A percentile compares a stretch with the other conserved stretches of the same genome.
Evolutionary conservation across 2,888 invertebrate genomes (phyloP).

Genomic region (Tetranychus truncatus): DNA sequence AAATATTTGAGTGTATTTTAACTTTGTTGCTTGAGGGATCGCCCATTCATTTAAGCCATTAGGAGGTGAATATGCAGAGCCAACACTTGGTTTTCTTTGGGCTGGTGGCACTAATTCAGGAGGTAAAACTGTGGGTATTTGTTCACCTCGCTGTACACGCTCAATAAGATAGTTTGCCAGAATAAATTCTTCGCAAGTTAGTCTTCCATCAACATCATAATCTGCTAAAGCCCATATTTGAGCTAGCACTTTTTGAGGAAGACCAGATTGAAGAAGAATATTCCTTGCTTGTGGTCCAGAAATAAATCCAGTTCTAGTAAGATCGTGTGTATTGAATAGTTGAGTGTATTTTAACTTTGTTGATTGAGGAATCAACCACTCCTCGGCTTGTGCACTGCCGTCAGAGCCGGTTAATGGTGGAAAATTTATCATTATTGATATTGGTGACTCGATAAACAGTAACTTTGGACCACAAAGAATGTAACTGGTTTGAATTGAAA

Average conservation of each 20-base stretch:
- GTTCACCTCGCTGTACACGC: conserved; percentile 55
- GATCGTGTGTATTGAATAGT: conserved; percentile 76
- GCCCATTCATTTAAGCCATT: conserved; percentile 54
- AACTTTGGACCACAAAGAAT: no score
- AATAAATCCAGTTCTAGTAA: conserved; percentile 60
- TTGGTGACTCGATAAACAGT: no score
- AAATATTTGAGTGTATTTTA: conserved; percentile 83
- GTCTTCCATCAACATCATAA: conserved; percentile 51
- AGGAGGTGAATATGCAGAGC: conserved; percentile 9
- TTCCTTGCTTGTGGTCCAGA: conserved; percentile 80
- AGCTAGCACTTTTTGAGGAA: conserved; percentile 71
- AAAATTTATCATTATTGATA: no score
- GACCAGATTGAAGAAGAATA: conserved; percentile 74
- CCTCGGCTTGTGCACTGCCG: conserved; percentile 31
- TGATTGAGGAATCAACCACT: conserved; percentile 71
- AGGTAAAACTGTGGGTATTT: conserved; percentile 62
- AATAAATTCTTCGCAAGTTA: conserved; percentile 91
- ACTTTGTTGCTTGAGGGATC: conserved; percentile 57
- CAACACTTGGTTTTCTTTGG: conserved; percentile 41
- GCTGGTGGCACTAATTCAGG: conserved; percentile 72
- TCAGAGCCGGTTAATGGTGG: no score
- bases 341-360: conserved; percentile 77
- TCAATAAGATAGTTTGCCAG: conserved; percentile 91
- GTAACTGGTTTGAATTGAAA: no score
- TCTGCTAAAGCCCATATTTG: conserved; percentile 53